These are phyloP conservation scores for Chrysolina oricalcia DNA, from an alignment of 2,888 invertebrate species.

Conservation along the genomic window DNA sequence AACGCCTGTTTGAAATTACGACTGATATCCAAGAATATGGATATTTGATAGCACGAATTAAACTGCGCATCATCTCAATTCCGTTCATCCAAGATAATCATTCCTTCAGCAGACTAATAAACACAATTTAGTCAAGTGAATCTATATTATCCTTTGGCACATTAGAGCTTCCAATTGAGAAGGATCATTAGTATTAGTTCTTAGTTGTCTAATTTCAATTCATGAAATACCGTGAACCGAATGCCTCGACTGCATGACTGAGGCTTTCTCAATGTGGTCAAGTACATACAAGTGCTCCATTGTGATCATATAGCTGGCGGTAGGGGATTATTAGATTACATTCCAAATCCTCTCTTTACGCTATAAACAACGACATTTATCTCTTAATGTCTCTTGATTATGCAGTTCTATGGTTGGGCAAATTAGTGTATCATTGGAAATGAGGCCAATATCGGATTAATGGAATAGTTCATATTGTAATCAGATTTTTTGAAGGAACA, in stretches of 20 bases:
- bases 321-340: slow-evolving; percentile 48
- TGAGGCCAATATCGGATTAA: not conserved
- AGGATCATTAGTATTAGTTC: slow-evolving; percentile 31
- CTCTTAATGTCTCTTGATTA: slow-evolving; percentile 34
- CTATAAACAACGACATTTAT: slow-evolving; percentile 39
- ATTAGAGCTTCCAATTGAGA: slow-evolving; percentile 9
- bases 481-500: not conserved
- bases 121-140: slow-evolving; percentile 4
- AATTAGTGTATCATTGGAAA: not conserved
- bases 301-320: slow-evolving; percentile 43
- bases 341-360: slow-evolving; percentile 37
- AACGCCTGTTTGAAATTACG: no score
- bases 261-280: slow-evolving; percentile 43
- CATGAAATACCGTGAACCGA: slow-evolving; percentile 26
- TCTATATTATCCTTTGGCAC: slow-evolving; percentile 29
- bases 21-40: no score
- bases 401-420: not conserved
- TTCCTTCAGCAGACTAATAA: not conserved
- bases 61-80: not conserved
- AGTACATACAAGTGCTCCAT: slow-evolving; percentile 43
- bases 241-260: slow-evolving; percentile 25
- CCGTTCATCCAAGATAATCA: not conserved
- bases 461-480: not conserved
- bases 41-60: not conserved
- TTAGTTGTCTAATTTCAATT: slow-evolving; percentile 27